A percentile compares a stretch with the other conserved stretches of the same genome.
Evolutionary conservation across 2,888 invertebrate species (phyloP).

Genomic region (Drosophila melanocephala): DNA sequence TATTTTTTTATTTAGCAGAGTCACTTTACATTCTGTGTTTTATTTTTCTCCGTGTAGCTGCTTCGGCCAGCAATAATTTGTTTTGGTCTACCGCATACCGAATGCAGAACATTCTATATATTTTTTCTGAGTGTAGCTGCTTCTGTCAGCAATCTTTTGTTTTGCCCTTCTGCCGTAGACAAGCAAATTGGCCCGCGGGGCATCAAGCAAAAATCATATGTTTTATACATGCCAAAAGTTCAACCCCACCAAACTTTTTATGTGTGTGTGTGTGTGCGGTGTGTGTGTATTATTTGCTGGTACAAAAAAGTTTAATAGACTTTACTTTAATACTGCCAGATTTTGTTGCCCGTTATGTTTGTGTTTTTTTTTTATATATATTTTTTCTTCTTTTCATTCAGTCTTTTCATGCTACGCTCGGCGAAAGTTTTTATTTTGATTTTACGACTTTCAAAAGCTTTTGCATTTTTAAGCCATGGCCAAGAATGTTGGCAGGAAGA

Average conservation of each 20-base stretch:
- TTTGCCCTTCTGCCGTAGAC: constrained; percentile 71
- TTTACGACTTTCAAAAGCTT: constrained; percentile 64
- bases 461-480: constrained; percentile 37
- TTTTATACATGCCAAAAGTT: constrained; percentile 74
- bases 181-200: constrained; percentile 78
- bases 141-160: constrained; percentile 19
- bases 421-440: constrained; percentile 74
- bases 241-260: constrained; percentile 28
- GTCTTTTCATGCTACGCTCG: constrained; percentile 5
- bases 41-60: neutral
- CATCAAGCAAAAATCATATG: constrained; percentile 80
- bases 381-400: neutral
- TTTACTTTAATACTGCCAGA: constrained; percentile 66
- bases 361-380: neutral
- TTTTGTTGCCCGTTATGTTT: constrained; percentile 25
- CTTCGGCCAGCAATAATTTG: neutral
- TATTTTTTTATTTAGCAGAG: neutral
- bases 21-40: neutral
- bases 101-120: no score
- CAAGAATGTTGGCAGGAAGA: constrained; percentile 16
- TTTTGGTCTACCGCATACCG: neutral
- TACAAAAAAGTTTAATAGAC: constrained; percentile 73
- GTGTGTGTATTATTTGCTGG: neutral
- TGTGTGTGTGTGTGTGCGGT: neutral
- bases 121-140: neutral